Conservation (phyloP, 2,888 invertebrate genomes). For the Podabrus alpinus region DNA sequence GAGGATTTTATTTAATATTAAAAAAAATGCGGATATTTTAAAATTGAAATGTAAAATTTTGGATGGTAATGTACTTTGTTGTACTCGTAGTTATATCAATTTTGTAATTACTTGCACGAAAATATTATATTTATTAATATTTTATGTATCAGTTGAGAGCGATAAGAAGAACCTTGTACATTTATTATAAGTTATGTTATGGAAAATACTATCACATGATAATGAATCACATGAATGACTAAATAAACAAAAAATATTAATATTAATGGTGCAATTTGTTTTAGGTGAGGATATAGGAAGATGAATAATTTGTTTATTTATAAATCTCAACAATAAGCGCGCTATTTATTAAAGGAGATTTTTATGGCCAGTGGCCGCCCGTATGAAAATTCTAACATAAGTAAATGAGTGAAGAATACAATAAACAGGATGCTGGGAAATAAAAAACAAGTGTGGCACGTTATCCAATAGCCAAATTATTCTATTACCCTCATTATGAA, state of each 20-base stretch:
- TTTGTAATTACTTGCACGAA: no score
- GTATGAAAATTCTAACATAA: neutral
- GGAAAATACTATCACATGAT: neutral
- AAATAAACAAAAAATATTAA: neutral
- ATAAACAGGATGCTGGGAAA: neutral
- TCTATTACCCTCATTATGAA: constrained; percentile 35
- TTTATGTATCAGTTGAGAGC: neutral
- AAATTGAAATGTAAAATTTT: no score
- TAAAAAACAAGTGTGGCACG: neutral
- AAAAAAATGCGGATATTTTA: no score
- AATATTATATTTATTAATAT: neutral
- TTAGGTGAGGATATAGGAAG: neutral
- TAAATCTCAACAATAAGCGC: neutral
- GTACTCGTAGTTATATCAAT: no score
- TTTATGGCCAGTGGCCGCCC: neutral
- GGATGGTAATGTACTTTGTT: no score
- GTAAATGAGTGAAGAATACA: neutral
- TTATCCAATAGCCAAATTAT: constrained; percentile 36
- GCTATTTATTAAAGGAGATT: neutral
- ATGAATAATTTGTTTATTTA: neutral
- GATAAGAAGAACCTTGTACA: neutral
- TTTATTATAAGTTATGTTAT: neutral
- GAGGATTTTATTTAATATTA: no score
- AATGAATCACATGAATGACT: neutral
- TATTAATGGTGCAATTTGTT: neutral